phyloP scores from a whole-genome alignment of 2,113 vertebrate species.

The Hydrolagus affinis region DNA sequence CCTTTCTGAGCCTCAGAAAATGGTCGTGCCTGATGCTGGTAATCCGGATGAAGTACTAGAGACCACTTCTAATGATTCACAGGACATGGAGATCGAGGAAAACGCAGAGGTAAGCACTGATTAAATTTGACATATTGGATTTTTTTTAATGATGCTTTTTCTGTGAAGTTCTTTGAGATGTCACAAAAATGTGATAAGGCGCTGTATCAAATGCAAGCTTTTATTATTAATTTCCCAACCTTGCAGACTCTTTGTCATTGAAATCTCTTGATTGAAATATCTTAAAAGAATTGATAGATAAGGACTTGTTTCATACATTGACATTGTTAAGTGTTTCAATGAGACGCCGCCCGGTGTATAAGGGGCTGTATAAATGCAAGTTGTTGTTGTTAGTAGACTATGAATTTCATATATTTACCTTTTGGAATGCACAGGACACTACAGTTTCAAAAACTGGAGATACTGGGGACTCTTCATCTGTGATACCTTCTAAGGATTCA shows the following conservation, averaged over 20 bases:
- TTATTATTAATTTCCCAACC: too few species aligned
- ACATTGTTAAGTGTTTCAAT: too few species aligned
- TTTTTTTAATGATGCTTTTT: not conserved
- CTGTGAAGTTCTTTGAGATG: not conserved
- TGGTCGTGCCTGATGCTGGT: constrained; percentile 24
- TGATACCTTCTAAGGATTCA: constrained; percentile 73
- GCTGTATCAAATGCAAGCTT: too few species aligned
- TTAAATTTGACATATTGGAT: not conserved
- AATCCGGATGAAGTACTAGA: constrained; percentile 47
- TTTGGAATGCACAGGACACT: constrained; percentile 44
- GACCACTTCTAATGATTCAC: constrained; percentile 49
- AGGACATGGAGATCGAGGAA: constrained; percentile 50
- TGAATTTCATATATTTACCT: not conserved
- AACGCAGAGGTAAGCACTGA: constrained; percentile 49
- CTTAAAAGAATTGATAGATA: too few species aligned
- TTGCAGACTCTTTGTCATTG: too few species aligned
- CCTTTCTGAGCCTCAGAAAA: constrained; percentile 48
- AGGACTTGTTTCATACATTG: too few species aligned
- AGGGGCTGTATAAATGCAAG: too few species aligned
- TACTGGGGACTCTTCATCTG: constrained; percentile 61
- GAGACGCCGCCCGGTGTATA: too few species aligned
- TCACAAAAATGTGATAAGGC: too few species aligned
- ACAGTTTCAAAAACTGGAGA: constrained; percentile 58
- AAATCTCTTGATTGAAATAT: too few species aligned
- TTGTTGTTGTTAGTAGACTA: too few species aligned